Base-by-base conservation (phyloP, 1,140 invertebrate genomes). In the Heliconius eleuchia region DNA sequence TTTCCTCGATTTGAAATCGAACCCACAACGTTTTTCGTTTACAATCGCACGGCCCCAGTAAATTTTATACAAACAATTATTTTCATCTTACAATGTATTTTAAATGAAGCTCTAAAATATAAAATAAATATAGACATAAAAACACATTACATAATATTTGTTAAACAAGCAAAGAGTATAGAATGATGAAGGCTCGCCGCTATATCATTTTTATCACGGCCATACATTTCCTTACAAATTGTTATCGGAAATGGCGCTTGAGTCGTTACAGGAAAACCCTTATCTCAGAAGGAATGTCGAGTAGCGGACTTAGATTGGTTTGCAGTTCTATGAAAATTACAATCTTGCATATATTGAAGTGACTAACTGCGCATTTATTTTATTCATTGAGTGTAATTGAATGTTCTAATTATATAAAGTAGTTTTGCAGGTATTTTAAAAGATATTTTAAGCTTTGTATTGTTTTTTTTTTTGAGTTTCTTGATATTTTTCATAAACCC, bases 241-340 rank as follows among this genome's bases (percentile, higher is more conserved):
- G 83, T 86, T 89, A 88, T 90, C 88, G 88, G 89, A 91, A 91
- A 89, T 88, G 83, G 81, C 83, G 86, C 84, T 89, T 79, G 87
- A 89, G 88, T 87, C 88, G 86, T 91, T 88, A 91, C 81, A 88
- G 82, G 86, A 90, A 90, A 87, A 89, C 83, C 82, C 86, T 89
- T 91, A 89, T 91, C 87, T 87, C 80, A 76, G 75, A 75, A 76
- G 74, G 81, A 82, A 85, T 89, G 86, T 90, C 85, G 85, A 89
- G 90, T 84, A 85, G 81, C 77, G 60, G 82, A 77, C 80, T 79
- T 80, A 81, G 76, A 84, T 82, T 23, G 8, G 55, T 60, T 66
- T 73, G n/a, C 18, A 50, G 34, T 52, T 76, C 71, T 37, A 78
- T 74, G 16, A 46, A 81, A 52, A 77, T 66, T 79, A 79, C 73